Conservation (phyloP, 2,888 invertebrate genomes). For the Erannis defoliaria region DNA sequence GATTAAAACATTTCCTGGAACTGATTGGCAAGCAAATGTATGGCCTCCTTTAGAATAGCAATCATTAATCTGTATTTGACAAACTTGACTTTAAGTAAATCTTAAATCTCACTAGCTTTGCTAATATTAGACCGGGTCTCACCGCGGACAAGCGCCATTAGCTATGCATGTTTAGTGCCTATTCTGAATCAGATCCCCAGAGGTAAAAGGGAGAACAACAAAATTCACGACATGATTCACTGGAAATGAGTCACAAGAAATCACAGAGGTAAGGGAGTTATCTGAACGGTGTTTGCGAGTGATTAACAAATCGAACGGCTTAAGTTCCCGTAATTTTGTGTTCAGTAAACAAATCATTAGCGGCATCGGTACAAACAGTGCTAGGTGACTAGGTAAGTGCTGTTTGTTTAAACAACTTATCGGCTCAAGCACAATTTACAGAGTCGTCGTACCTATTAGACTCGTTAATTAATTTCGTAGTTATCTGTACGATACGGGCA, state of each 20-base stretch:
- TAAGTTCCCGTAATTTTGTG: slow-evolving; percentile 56
- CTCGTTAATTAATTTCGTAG: slow-evolving; percentile 25
- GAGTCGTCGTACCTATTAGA: slow-evolving; percentile 27
- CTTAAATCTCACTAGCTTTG: slow-evolving; percentile 14
- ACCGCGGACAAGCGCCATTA: slow-evolving; percentile 41
- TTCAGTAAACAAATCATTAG: slow-evolving; percentile 72
- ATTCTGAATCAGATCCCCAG: slow-evolving; percentile 54
- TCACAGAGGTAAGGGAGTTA: slow-evolving; percentile 48
- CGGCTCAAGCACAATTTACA: slow-evolving; percentile 51
- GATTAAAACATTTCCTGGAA: neutral
- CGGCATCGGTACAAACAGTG: slow-evolving; percentile 40
- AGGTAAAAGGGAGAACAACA: slow-evolving; percentile 59
- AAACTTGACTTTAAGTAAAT: slow-evolving; percentile 5
- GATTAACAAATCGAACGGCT: slow-evolving; percentile 57
- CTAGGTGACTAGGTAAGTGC: slow-evolving; percentile 47
- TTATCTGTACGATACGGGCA: slow-evolving; percentile 3
- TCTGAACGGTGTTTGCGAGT: slow-evolving; percentile 56
- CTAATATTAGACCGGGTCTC: slow-evolving; percentile 47
- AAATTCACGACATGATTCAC: slow-evolving; percentile 58
- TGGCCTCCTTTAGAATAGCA: neutral
- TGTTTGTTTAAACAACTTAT: slow-evolving; percentile 51
- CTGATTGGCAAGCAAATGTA: neutral
- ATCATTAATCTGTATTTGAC: neutral
- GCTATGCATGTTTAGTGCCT: slow-evolving; percentile 39
- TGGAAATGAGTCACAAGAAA: slow-evolving; percentile 40